Percentiles rank a stretch among this genome's conserved stretches.
Evolutionary conservation across 2,888 invertebrate species (phyloP).

Genomic region (Microdon myrmicae): DNA sequence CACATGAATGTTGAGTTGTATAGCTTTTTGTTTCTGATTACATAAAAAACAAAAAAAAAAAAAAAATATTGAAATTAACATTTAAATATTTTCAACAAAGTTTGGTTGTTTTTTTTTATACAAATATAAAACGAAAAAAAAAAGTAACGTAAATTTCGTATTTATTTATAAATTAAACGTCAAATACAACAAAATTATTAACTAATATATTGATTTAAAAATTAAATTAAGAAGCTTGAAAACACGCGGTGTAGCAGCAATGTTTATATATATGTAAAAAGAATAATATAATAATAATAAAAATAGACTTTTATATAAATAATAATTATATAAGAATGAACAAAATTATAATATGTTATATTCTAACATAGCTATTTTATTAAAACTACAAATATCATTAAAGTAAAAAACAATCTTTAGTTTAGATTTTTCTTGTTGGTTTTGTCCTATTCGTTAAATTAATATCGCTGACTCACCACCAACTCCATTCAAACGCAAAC

Average conservation of each 20-base stretch:
- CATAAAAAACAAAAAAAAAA: constrained; percentile 34
- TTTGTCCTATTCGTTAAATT: constrained; percentile 50
- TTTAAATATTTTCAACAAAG: constrained; percentile 16
- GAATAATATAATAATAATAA: constrained; percentile 42
- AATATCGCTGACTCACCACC: constrained; percentile 67
- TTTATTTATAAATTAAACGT: constrained; percentile 29
- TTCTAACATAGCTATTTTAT: constrained; percentile 31
- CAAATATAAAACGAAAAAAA: constrained; percentile 41
- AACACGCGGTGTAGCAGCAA: constrained; percentile 51
- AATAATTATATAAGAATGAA: constrained; percentile 27
- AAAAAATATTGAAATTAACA: constrained; percentile 4
- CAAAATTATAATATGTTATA: constrained; percentile 32
- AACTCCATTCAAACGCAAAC: constrained; percentile 68
- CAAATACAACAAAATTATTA: constrained; percentile 8
- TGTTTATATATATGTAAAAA: constrained; percentile 37
- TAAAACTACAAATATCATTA: constrained; percentile 6
- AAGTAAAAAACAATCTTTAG: constrained; percentile 14
- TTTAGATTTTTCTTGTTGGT: constrained; percentile 20
- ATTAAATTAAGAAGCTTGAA: constrained; percentile 51
- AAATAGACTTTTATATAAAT: constrained; percentile 46
- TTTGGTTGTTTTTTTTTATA: constrained; percentile 34
- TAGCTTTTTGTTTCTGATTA: too few relatives aligned
- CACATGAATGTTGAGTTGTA: constrained; percentile 32
- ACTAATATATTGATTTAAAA: constrained; percentile 11
- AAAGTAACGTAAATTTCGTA: constrained; percentile 3